Conservation (phyloP, 2,113 vertebrate species). For the Sprattus sprattus region DNA sequence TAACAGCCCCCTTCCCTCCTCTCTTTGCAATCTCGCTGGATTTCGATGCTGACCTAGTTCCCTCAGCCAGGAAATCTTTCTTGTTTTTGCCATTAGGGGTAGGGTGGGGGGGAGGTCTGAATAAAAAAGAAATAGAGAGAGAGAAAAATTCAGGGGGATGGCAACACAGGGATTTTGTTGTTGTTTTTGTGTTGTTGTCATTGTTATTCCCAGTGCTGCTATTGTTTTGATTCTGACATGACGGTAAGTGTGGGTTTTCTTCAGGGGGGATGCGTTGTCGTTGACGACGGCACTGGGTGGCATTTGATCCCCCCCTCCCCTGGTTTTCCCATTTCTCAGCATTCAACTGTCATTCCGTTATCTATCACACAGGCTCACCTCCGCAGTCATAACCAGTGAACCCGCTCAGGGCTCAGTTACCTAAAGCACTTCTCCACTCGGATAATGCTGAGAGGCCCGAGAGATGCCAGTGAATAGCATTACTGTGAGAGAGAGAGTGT, state of each 20-base stretch:
- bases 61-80: slow-evolving; percentile 20
- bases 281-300: not conserved
- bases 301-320: not conserved
- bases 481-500: not conserved
- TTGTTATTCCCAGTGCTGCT: not conserved
- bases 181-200: not conserved
- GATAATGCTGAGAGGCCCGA: not conserved
- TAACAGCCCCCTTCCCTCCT: slow-evolving; percentile 37
- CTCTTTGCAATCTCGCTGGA: slow-evolving; percentile 23
- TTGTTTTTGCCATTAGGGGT: slow-evolving; percentile 25
- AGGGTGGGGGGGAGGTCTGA: not conserved
- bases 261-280: not conserved
- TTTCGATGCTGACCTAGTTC: slow-evolving; percentile 39
- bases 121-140: slow-evolving; percentile 20
- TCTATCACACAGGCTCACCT: not conserved
- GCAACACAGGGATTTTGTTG: not conserved
- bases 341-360: not conserved
- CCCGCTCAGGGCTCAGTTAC: not conserved
- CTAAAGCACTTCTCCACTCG: not conserved
- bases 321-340: not conserved
- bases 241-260: not conserved
- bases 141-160: not conserved
- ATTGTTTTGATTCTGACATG: not conserved
- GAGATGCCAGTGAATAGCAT: not conserved
- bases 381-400: not conserved